Evolutionary conservation across 2,113 vertebrate genomes (phyloP).

Genomic region (Condylura cristata): DNA sequence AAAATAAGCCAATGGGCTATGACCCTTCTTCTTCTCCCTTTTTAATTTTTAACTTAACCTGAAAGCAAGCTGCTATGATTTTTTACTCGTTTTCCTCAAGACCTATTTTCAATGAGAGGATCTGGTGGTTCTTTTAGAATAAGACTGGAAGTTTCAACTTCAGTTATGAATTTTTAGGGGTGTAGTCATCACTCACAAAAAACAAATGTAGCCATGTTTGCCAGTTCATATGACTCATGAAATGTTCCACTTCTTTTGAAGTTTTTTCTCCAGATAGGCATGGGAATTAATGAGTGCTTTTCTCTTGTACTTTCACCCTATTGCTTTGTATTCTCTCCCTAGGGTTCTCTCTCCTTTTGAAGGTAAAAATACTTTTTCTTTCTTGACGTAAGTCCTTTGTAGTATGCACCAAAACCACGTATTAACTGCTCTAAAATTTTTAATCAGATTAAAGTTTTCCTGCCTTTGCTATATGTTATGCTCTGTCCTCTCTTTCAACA

Average conservation of each 20-base stretch:
- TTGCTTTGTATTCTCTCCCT: neutral
- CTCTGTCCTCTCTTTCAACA: neutral
- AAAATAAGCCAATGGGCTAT: constrained; percentile 68
- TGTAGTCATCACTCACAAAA: neutral
- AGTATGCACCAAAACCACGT: neutral
- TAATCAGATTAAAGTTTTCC: neutral
- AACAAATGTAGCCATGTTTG: neutral
- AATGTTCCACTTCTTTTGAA: constrained; percentile 42
- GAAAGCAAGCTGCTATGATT: constrained; percentile 77
- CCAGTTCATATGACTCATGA: neutral
- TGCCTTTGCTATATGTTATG: neutral
- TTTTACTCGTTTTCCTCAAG: constrained; percentile 79
- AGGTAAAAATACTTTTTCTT: constrained; percentile 26
- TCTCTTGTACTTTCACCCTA: neutral
- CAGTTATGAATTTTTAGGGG: constrained; percentile 62
- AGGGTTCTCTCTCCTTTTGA: neutral
- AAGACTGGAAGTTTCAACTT: constrained; percentile 76
- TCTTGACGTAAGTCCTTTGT: neutral
- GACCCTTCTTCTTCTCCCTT: constrained; percentile 64
- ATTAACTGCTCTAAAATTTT: constrained; percentile 17
- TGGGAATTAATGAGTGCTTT: constrained; percentile 8
- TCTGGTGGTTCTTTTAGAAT: constrained; percentile 79
- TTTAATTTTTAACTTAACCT: constrained; percentile 80
- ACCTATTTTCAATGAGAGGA: constrained; percentile 79
- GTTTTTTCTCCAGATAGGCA: neutral